Evolutionary conservation across 2,888 invertebrate genomes (phyloP).

Genomic region (Pammene fasciana): DNA sequence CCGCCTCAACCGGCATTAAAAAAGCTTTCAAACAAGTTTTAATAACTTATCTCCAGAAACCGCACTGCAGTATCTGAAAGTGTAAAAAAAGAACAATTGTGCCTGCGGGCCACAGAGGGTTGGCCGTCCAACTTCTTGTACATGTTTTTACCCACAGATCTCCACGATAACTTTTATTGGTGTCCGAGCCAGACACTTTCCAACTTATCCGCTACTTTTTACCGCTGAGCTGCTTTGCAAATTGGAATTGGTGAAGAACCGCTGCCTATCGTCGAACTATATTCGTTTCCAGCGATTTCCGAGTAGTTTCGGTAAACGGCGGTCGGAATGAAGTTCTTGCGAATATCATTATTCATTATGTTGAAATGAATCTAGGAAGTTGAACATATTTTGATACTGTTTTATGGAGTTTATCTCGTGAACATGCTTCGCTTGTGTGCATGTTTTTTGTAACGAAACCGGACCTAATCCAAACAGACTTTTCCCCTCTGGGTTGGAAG

Average conservation of each 20-base stretch:
- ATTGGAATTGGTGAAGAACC: conserved; percentile 29
- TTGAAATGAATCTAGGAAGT: background rate
- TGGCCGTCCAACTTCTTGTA: conserved; percentile 31
- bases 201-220: conserved; percentile 36
- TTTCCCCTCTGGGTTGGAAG: too few species aligned
- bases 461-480: too few species aligned
- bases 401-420: too few species aligned
- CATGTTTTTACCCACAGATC: conserved; percentile 32
- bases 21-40: conserved; percentile 11
- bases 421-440: too few species aligned
- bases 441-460: too few species aligned
- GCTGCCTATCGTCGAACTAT: conserved; percentile 18
- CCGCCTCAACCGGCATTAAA: background rate
- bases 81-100: conserved; percentile 32
- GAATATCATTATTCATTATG: background rate
- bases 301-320: background rate
- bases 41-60: conserved; percentile 1
- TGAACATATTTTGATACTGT: background rate
- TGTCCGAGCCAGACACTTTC: conserved; percentile 35
- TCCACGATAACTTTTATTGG: conserved; percentile 36
- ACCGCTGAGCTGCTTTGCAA: conserved; percentile 29
- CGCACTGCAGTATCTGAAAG: conserved; percentile 27
- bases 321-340: background rate
- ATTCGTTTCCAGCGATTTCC: conserved; percentile 27
- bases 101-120: background rate